Evolutionary conservation across 2,888 invertebrate genomes (phyloP).

Genomic region (Phania funesta): DNA sequence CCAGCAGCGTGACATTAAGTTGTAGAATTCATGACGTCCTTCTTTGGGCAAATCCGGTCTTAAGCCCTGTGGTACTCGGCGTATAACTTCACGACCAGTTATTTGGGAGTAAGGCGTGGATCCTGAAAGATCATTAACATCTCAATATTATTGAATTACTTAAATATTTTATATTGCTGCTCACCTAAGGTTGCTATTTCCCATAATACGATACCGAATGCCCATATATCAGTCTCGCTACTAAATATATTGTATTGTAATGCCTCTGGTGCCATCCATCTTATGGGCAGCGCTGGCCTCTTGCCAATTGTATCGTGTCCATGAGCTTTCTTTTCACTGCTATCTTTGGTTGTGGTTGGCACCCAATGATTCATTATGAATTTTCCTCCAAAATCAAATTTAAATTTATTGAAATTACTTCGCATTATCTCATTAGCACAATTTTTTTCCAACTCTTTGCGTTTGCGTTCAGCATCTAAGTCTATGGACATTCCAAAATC

Average conservation of each 20-base stretch:
- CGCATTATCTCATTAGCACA: conserved; percentile 74
- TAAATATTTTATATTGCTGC: conserved; percentile 37
- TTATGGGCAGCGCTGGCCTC: conserved; percentile 79
- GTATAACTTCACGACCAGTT: conserved; percentile 91
- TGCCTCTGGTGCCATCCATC: conserved; percentile 93
- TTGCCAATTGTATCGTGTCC: conserved; percentile 77
- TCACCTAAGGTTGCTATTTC: conserved; percentile 91
- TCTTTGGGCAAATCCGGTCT: conserved; percentile 89
- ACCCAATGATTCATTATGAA: conserved; percentile 78
- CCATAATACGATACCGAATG: conserved; percentile 92
- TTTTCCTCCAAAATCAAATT: conserved; percentile 78
- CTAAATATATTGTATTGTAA: conserved; percentile 89
- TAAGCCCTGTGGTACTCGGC: conserved; percentile 88
- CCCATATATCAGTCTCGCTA: conserved; percentile 92
- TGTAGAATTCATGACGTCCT: conserved; percentile 86
- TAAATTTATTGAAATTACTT: conserved; percentile 75
- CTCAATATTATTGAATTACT: not conserved
- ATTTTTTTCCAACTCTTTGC: conserved; percentile 75
- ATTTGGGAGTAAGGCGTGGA: conserved; percentile 93
- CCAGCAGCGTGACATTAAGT: conserved; percentile 84
- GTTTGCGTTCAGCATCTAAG: conserved; percentile 79
- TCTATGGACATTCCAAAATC: conserved; percentile 93
- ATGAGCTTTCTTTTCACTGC: conserved; percentile 66
- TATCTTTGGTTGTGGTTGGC: conserved; percentile 70
- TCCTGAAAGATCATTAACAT: conserved; percentile 81